A percentile compares a stretch with the other conserved stretches of the same genome.
phyloP scores from a whole-genome alignment of 2,113 vertebrate species.

The Sorex araneus region DNA sequence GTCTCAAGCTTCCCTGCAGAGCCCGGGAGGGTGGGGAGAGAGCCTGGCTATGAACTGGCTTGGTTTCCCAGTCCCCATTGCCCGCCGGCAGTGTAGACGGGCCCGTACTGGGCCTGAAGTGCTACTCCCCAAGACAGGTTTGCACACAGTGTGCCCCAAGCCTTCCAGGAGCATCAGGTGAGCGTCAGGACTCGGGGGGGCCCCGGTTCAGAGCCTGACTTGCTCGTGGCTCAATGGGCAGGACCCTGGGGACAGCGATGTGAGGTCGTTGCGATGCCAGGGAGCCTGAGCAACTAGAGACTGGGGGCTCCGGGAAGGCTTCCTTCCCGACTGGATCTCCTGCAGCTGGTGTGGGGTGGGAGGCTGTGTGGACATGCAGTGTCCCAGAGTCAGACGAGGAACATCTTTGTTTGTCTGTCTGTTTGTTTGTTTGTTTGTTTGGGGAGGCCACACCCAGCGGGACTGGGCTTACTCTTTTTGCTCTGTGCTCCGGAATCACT shows the following conservation, averaged over 20 bases:
- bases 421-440: no score
- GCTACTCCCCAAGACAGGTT: constrained; percentile 38
- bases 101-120: constrained; percentile 55
- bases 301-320: background rate
- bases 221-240: constrained; percentile 52
- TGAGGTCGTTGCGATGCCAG: constrained; percentile 36
- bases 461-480: no score
- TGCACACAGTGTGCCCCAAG: background rate
- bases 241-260: constrained; percentile 20
- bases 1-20: background rate
- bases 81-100: constrained; percentile 7
- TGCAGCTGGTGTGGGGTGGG: no score
- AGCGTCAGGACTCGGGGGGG: constrained; percentile 21
- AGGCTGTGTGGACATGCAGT: no score
- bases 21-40: background rate
- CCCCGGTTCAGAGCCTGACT: constrained; percentile 46
- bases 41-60: background rate
- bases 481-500: no score
- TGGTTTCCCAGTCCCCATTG: background rate
- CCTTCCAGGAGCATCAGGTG: constrained; percentile 38
- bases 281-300: constrained; percentile 18
- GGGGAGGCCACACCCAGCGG: no score
- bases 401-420: no score
- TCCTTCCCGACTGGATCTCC: background rate
- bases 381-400: no score